phyloP scores from a whole-genome alignment of 2,797 vertebrate genomes.

The Melanitta fusca region DNA sequence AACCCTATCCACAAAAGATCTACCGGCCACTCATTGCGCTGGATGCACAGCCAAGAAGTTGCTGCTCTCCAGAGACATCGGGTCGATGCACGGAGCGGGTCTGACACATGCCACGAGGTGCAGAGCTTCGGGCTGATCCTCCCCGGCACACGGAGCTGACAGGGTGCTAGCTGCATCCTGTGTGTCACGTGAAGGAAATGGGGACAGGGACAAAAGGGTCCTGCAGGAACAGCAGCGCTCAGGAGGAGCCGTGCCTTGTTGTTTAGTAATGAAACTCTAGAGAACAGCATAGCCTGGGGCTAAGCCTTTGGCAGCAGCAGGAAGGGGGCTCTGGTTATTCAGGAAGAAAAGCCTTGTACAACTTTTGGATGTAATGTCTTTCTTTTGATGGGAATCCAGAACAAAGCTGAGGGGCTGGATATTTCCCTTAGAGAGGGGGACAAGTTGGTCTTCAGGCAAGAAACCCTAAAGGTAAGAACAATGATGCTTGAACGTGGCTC shows the following conservation, averaged over 20 bases:
- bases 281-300: background rate
- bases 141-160: background rate
- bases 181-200: fast-evolving
- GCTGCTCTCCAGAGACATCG: background rate
- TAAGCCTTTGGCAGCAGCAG: background rate
- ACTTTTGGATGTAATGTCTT: background rate
- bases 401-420: background rate
- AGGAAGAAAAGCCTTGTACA: background rate
- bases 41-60: constrained; percentile 9
- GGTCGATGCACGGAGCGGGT: background rate
- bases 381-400: background rate
- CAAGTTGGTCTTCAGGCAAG: background rate
- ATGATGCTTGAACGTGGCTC: background rate
- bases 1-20: constrained; percentile 1
- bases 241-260: background rate
- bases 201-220: background rate
- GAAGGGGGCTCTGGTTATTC: background rate
- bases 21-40: background rate
- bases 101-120: fast-evolving
- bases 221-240: background rate
- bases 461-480: background rate
- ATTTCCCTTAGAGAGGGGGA: background rate
- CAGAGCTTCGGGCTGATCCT: background rate
- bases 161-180: background rate
- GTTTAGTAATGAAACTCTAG: background rate